phyloP scores from a whole-genome alignment of 2,888 invertebrate genomes.

The Oscheius myriophilus region DNA sequence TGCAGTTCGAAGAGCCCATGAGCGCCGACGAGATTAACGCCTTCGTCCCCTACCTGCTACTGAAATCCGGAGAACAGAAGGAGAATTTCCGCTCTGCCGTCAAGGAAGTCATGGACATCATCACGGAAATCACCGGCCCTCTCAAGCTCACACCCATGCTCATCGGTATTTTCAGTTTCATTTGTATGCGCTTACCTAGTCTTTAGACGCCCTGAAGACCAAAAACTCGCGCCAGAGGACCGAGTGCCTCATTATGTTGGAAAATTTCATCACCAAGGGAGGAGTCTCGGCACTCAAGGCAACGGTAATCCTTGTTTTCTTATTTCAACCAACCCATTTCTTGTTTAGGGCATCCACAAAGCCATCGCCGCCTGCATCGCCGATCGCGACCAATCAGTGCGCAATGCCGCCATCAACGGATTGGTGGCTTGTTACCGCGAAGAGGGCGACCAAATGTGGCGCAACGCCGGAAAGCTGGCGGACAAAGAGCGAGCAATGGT shows the following conservation, averaged over 20 bases:
- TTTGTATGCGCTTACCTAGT: neutral
- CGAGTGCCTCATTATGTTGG: constrained; percentile 93
- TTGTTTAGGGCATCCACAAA: constrained; percentile 78
- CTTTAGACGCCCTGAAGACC: constrained; percentile 86
- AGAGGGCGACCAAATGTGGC: constrained; percentile 81
- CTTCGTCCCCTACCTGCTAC: constrained; percentile 91
- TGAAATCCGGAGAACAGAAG: constrained; percentile 78
- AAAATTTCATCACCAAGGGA: constrained; percentile 80
- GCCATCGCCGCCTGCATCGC: constrained; percentile 93
- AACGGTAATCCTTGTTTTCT: constrained; percentile 71
- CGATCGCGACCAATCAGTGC: constrained; percentile 92
- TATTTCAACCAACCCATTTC: neutral
- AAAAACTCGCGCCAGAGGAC: constrained; percentile 95
- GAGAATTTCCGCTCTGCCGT: constrained; percentile 48
- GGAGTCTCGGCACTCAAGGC: constrained; percentile 77
- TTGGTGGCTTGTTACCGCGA: constrained; percentile 88
- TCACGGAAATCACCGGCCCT: constrained; percentile 48
- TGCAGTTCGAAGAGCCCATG: constrained; percentile 77
- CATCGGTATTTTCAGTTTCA: constrained; percentile 32
- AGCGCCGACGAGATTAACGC: constrained; percentile 88
- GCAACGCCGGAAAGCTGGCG: constrained; percentile 56
- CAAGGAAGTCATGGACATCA: constrained; percentile 45
- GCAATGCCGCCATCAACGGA: constrained; percentile 93
- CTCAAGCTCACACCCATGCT: constrained; percentile 48
- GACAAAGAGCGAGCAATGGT: constrained; percentile 88